Percentiles rank a stretch among this genome's conserved stretches.
phyloP scores from a whole-genome alignment of 2,888 invertebrate species.

The Hirtodrosophila cameraria region DNA sequence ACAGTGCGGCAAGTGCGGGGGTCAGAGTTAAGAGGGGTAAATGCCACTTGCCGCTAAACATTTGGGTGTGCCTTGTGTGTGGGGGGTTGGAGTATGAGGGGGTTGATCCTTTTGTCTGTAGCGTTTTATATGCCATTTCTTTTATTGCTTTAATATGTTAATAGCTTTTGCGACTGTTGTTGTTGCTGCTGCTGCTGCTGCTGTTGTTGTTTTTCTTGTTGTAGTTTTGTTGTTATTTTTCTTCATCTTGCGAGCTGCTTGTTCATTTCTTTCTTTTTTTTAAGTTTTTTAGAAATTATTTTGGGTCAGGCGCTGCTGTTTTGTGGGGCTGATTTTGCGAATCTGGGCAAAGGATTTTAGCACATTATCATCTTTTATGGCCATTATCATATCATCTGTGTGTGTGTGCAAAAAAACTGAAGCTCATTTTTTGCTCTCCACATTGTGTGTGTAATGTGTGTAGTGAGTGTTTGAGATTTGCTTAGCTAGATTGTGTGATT shows the following conservation, averaged over 20 bases:
- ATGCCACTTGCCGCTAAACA: conserved; percentile 66
- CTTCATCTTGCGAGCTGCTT: conserved; percentile 41
- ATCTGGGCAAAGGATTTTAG: conserved; percentile 73
- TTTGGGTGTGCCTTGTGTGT: conserved; percentile 54
- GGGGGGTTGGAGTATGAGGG: background rate
- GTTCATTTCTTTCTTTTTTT: conserved; percentile 19
- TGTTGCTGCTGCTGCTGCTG: no score
- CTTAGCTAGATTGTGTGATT: conserved; percentile 10
- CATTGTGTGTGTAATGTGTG: conserved; percentile 45
- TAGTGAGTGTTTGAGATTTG: conserved; percentile 36
- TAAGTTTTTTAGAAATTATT: conserved; percentile 54
- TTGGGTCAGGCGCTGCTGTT: background rate
- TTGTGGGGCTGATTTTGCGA: conserved; percentile 64
- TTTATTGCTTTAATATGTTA: conserved; percentile 77
- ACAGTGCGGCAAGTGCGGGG: conserved; percentile 35
- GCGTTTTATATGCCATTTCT: conserved; percentile 80
- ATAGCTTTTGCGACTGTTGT: conserved; percentile 55
- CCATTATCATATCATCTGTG: conserved; percentile 68
- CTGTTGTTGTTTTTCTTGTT: conserved; percentile 32
- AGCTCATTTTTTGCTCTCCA: conserved; percentile 19
- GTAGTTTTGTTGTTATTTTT: conserved; percentile 49
- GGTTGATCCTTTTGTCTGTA: conserved; percentile 55
- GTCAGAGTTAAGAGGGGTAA: conserved; percentile 46
- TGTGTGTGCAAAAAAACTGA: conserved; percentile 36
- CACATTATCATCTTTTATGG: conserved; percentile 76